Percentiles rank a stretch among this genome's conserved stretches.
Evolutionary conservation across 2,888 invertebrate genomes (phyloP).

Genomic region (Oscheius myriophilus): DNA sequence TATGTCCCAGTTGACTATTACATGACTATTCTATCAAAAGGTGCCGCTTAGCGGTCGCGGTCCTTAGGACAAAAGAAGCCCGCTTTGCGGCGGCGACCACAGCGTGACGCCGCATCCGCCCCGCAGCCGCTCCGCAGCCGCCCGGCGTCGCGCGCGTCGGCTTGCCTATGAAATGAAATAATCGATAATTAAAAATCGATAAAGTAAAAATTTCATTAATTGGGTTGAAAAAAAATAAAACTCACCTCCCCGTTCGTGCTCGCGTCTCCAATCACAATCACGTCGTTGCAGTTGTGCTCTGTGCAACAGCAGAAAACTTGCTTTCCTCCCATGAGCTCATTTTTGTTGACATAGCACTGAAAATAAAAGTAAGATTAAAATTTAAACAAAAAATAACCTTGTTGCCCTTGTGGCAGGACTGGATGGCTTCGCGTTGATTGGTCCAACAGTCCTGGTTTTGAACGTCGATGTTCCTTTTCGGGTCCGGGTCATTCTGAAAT

Average conservation of each 20-base stretch:
- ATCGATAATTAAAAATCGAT: no score
- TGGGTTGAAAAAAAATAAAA: no score
- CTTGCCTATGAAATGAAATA: no score
- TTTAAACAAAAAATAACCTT: neutral
- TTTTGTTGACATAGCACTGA: constrained; percentile 9
- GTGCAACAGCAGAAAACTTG: constrained; percentile 53
- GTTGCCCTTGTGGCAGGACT: neutral
- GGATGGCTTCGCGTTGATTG: constrained; percentile 9
- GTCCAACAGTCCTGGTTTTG: constrained; percentile 23
- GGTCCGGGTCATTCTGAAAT: constrained; percentile 5
- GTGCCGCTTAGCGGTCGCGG: no score
- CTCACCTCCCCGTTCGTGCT: neutral
- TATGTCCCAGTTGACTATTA: no score
- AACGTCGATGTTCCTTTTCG: neutral
- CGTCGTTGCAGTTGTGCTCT: constrained; percentile 55
- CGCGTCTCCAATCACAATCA: neutral
- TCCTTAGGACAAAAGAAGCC: no score
- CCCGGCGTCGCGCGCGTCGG: no score
- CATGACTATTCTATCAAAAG: no score
- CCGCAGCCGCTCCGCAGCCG: no score
- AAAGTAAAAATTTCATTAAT: no score
- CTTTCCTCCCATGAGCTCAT: neutral
- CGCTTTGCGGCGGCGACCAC: no score
- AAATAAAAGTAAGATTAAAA: neutral
- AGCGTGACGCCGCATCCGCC: no score